A percentile compares a stretch with the other conserved stretches of the same genome.
These are phyloP conservation scores for Conomelus anceps DNA, from an alignment of 2,888 invertebrate species.

Conservation along the genomic window DNA sequence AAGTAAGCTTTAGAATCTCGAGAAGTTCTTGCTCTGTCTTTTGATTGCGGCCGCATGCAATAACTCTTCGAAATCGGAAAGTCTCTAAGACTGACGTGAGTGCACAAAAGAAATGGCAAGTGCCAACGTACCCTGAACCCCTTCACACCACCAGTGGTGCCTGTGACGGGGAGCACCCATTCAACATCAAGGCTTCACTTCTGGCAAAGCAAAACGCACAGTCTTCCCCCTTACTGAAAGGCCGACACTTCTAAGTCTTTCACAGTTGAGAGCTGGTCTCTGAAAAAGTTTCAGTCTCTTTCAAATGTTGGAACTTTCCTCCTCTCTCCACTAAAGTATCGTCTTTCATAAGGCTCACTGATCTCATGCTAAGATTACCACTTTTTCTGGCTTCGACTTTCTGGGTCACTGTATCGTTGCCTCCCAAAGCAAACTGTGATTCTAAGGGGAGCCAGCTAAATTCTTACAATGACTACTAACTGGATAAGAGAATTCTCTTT, in stretches of 20 bases:
- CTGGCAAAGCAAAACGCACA: background rate
- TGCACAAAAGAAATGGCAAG: background rate
- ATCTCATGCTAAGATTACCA: background rate
- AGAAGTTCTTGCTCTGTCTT: background rate
- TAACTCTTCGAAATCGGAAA: background rate
- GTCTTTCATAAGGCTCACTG: background rate
- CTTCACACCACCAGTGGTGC: too few species aligned
- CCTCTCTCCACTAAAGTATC: background rate
- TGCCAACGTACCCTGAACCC: background rate
- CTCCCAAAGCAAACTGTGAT: background rate
- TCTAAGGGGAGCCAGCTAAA: background rate
- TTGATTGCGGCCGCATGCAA: background rate
- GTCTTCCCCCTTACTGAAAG: background rate
- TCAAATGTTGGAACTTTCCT: background rate
- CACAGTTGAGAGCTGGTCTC: background rate
- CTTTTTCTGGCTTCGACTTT: background rate
- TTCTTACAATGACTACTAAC: background rate
- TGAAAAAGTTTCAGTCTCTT: background rate
- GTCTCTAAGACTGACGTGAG: background rate
- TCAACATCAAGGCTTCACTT: too few species aligned
- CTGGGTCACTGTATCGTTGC: background rate
- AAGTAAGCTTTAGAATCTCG: background rate
- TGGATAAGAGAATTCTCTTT: background rate
- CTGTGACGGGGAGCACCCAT: too few species aligned
- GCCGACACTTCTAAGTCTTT: background rate